Evolutionary conservation across 2,113 vertebrate species (phyloP), one percentile per base, ranked within the genome.

Genomic region (Pluvianellus socialis): DNA sequence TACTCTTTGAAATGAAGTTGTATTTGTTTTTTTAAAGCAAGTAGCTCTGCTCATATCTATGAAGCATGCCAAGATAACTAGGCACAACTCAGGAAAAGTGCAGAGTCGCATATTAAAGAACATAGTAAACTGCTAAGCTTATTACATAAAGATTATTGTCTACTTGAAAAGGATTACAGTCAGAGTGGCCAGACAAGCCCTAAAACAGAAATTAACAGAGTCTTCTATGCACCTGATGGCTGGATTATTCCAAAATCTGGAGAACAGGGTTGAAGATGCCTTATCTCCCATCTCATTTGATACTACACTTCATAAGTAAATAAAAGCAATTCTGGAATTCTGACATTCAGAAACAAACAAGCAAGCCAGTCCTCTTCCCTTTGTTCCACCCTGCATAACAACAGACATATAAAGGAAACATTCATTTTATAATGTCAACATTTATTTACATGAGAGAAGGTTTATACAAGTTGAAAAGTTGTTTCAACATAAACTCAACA

Each of bases 401-500:
- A 81, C 8, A 88, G 35, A 76, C 62, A 79, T 0, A 76, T 61
- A 95, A 92, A 92, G 66, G 50, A 96, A 97, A 88, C 45, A 75
- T 47, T 83, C 19, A 76, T 85, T 96, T 85, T 28, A 73, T 67
- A 86, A 95, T 35, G 62, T 84, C 89, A 71, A 42, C 67, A 27
- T 98, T 98, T 98, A 98, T 98, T 98, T 97, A 97, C 94, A 96
- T 15, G 38, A 88, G 24, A 76, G 61, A 93, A 90, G 26, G 65
- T 91, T 93, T 94, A 92, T 74, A 95, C 28, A 50, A 62, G 50
- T 21, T 47, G 53, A 81, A 90, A 86, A 71, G 32, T 63, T 79
- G n/a, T 92, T 93, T 77, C 55, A 92, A 85, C 52, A 83, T 61
- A 67, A 95, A 91, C 79, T 42, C 23, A 85, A 67, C 35, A 82